Conservation (phyloP, 1,140 invertebrate genomes). For the Aporrectodea caliginosa region DNA sequence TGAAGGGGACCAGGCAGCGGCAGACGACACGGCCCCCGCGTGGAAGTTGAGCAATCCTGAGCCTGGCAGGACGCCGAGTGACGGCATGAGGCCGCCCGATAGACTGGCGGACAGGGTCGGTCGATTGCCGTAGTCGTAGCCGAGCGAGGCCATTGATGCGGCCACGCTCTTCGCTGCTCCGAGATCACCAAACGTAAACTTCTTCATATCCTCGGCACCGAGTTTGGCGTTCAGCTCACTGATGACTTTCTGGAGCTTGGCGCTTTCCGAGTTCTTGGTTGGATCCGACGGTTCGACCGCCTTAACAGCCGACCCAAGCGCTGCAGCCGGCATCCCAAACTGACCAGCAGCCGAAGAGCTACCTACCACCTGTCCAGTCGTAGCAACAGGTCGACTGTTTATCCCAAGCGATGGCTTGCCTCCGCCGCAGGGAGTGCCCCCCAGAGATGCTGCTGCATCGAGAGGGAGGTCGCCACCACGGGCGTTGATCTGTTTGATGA, state of each 20-base stretch:
- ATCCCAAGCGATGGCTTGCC: neutral
- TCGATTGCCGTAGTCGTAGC: neutral
- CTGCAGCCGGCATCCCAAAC: neutral
- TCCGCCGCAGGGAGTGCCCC: neutral
- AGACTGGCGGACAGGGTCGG: neutral
- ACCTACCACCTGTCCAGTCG: neutral
- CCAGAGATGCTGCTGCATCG: neutral
- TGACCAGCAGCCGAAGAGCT: neutral
- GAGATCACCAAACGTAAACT: neutral
- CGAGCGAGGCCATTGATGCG: neutral
- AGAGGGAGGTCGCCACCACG: neutral
- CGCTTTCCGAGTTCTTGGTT: neutral
- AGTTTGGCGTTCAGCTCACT: conserved; percentile 8
- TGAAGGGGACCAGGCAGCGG: neutral
- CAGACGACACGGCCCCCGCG: neutral
- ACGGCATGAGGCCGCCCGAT: neutral
- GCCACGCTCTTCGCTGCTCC: neutral
- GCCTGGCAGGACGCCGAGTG: neutral
- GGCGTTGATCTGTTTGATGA: conserved; percentile 31
- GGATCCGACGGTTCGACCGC: neutral
- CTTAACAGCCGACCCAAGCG: neutral
- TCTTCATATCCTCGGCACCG: neutral
- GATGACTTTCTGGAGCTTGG: conserved; percentile 20
- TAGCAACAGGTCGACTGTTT: neutral
- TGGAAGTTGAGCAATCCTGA: neutral